These are phyloP conservation scores for Sebastes vulpes DNA, from an alignment of 2,797 vertebrate species.

Conservation along the genomic window DNA sequence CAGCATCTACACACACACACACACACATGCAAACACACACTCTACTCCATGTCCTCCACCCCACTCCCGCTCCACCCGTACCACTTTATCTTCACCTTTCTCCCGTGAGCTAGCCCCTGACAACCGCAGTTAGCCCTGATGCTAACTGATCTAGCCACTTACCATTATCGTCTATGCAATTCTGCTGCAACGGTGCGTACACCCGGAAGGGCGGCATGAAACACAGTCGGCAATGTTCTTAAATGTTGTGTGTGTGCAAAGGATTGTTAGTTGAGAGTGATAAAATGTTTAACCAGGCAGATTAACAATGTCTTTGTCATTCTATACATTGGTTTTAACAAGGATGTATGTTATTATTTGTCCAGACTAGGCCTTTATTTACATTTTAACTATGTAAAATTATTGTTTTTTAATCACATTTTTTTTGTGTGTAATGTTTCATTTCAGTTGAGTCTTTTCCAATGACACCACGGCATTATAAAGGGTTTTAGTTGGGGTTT, in stretches of 20 bases:
- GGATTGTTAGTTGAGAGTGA: neutral
- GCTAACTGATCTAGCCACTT: conserved; percentile 76
- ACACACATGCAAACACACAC: conserved; percentile 26
- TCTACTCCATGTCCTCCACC: conserved; percentile 25
- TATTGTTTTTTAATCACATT: neutral
- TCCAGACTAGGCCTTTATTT: neutral
- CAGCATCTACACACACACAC: conserved; percentile 44
- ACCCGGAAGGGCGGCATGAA: conserved; percentile 14
- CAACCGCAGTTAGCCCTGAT: conserved; percentile 69
- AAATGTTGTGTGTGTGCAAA: conserved; percentile 9
- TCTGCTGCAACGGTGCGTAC: conserved; percentile 34
- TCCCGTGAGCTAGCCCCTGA: conserved; percentile 68
- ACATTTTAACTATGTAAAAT: neutral
- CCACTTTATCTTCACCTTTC: conserved; percentile 75
- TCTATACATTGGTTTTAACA: neutral
- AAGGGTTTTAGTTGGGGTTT: neutral
- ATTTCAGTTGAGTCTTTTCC: neutral
- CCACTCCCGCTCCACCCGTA: conserved; percentile 27
- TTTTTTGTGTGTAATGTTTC: neutral
- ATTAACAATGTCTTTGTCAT: neutral
- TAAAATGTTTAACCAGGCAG: neutral
- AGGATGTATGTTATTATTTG: neutral
- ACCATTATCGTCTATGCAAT: conserved; percentile 69
- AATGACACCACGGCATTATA: neutral
- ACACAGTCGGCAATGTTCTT: conserved; percentile 1